A percentile compares a stretch with the other conserved stretches of the same genome.
Conservation (phyloP, 2,797 vertebrate species). For the Carduelis carduelis region DNA sequence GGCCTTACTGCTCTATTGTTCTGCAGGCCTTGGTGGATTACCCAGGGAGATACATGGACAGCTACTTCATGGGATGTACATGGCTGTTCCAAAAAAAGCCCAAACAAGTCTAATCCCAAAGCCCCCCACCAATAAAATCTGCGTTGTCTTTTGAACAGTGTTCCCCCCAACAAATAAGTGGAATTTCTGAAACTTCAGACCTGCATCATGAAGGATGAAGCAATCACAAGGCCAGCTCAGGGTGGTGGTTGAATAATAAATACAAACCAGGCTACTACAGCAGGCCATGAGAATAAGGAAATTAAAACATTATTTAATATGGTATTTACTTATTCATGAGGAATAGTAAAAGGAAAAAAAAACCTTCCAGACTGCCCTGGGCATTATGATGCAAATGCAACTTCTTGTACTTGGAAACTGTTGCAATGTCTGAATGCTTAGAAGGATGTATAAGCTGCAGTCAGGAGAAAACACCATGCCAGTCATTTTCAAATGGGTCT, state of each 20-base stretch:
- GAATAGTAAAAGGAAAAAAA: not conserved
- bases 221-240: not conserved
- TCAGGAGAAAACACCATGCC: conserved; percentile 73
- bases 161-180: not conserved
- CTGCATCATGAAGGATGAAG: not conserved
- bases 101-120: not conserved
- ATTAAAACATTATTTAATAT: not conserved
- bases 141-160: not conserved
- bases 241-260: not conserved
- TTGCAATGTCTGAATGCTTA: not conserved
- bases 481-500: conserved; percentile 72
- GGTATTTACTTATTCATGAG: not conserved
- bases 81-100: not conserved
- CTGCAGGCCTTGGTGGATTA: not conserved
- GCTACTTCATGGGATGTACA: not conserved
- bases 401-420: not conserved
- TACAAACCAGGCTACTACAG: not conserved
- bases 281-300: not conserved
- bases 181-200: not conserved
- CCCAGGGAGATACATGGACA: not conserved
- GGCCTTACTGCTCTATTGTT: not conserved
- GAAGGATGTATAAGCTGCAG: not conserved
- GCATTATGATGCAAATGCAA: not conserved
- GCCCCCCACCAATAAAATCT: not conserved
- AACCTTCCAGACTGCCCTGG: not conserved